These are phyloP conservation scores for Deroptyus accipitrinus DNA, from an alignment of 2,113 vertebrate species.

Conservation along the genomic window DNA sequence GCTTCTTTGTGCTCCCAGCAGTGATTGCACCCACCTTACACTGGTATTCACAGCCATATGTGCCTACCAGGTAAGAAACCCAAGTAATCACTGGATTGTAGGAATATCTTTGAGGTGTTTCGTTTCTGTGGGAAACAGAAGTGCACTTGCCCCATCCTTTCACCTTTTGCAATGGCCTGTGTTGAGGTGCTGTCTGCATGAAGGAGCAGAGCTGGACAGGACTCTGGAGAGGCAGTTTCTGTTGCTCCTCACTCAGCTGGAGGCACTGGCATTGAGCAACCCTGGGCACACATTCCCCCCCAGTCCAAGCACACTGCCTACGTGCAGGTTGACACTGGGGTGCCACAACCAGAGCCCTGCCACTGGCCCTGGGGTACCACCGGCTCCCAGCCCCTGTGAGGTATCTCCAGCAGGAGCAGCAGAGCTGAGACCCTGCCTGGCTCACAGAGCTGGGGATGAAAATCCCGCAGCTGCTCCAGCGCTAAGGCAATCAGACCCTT, in stretches of 20 bases:
- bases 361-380: neutral
- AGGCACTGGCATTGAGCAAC: neutral
- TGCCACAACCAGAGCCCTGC: neutral
- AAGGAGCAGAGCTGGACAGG: neutral
- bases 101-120: neutral
- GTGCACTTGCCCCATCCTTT: neutral
- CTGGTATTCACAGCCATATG: neutral
- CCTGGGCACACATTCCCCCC: neutral
- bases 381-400: neutral
- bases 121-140: neutral
- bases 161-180: neutral
- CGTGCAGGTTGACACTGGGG: rapidly evolving
- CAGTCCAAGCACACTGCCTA: neutral
- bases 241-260: neutral
- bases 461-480: neutral
- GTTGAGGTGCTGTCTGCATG: neutral
- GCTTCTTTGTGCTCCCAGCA: neutral
- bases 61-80: neutral
- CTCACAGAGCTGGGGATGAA: neutral
- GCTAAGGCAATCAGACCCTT: neutral
- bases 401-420: neutral
- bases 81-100: neutral
- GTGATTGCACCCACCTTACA: neutral
- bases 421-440: neutral
- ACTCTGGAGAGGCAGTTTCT: neutral